These are phyloP conservation scores for Strigops habroptila DNA, from an alignment of 2,113 vertebrate genomes.

Conservation along the genomic window DNA sequence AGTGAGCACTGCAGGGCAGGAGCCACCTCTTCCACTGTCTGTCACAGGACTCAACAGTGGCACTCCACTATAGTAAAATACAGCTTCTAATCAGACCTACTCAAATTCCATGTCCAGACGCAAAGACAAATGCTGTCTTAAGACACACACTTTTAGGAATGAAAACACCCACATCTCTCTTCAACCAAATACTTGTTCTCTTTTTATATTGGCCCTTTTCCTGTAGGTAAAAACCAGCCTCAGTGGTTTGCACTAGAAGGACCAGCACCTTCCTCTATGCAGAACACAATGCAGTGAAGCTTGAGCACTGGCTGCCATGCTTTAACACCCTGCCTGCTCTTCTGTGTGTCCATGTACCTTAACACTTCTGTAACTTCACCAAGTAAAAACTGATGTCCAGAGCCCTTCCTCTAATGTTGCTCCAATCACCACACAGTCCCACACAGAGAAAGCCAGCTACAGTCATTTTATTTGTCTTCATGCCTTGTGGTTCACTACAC, in stretches of 20 bases:
- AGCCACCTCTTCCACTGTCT: not conserved
- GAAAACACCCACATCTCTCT: not conserved
- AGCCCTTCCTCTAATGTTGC: fast-evolving
- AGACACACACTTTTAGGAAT: not conserved
- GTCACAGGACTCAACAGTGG: not conserved
- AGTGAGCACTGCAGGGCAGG: not conserved
- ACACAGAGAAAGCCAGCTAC: slow-evolving; percentile 30
- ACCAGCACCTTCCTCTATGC: not conserved
- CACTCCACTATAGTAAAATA: not conserved
- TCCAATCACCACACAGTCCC: not conserved
- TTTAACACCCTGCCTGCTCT: not conserved
- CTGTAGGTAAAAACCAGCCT: not conserved
- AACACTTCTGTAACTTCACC: not conserved
- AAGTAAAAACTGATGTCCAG: not conserved
- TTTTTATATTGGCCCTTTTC: not conserved
- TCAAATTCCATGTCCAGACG: not conserved
- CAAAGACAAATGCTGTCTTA: not conserved
- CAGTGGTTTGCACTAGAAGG: not conserved
- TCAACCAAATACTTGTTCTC: not conserved
- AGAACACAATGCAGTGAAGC: not conserved
- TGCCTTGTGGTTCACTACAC: slow-evolving; percentile 71
- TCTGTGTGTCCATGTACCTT: not conserved
- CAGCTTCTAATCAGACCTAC: not conserved
- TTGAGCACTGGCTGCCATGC: fast-evolving
- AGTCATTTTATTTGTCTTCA: slow-evolving; percentile 69